These are phyloP conservation scores for Aplysia californica DNA, from an alignment of 1,140 invertebrate species.

Conservation along the genomic window DNA sequence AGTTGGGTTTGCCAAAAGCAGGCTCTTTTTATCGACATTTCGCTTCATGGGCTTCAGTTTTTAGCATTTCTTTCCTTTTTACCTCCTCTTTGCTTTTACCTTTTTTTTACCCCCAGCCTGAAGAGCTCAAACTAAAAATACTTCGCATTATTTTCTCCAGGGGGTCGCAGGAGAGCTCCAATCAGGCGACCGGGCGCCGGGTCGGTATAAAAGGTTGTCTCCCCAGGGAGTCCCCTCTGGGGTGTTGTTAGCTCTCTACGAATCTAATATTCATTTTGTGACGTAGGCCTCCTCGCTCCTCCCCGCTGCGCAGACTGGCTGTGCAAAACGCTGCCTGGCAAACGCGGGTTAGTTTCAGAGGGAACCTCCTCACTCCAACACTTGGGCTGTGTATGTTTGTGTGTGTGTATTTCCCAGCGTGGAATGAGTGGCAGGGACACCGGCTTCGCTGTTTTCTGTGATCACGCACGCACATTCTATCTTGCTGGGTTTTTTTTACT, in stretches of 20 bases:
- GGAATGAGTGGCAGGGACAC: too few species aligned
- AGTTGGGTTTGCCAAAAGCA: too few species aligned
- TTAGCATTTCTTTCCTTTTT: neutral
- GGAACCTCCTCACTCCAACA: too few species aligned
- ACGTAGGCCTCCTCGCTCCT: constrained; percentile 36
- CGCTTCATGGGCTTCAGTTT: neutral
- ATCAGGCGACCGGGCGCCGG: constrained; percentile 38
- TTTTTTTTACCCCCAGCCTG: neutral
- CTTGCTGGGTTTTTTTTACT: too few species aligned
- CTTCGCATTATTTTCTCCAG: constrained; percentile 32
- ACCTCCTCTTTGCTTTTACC: neutral
- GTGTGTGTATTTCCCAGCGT: too few species aligned
- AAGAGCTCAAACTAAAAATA: constrained; percentile 29
- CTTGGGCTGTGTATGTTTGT: too few species aligned
- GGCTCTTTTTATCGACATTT: neutral
- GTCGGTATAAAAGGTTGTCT: constrained; percentile 40
- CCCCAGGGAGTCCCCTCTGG: constrained; percentile 46
- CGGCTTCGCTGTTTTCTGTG: too few species aligned
- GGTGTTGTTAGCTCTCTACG: constrained; percentile 52
- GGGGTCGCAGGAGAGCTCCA: constrained; percentile 35
- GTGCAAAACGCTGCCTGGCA: too few species aligned
- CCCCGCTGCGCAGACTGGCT: neutral
- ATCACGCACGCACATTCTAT: too few species aligned
- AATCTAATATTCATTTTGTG: constrained; percentile 59
- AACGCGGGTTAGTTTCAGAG: too few species aligned